Base-by-base conservation (phyloP, 2,888 invertebrate genomes). In the Mantis religiosa region DNA sequence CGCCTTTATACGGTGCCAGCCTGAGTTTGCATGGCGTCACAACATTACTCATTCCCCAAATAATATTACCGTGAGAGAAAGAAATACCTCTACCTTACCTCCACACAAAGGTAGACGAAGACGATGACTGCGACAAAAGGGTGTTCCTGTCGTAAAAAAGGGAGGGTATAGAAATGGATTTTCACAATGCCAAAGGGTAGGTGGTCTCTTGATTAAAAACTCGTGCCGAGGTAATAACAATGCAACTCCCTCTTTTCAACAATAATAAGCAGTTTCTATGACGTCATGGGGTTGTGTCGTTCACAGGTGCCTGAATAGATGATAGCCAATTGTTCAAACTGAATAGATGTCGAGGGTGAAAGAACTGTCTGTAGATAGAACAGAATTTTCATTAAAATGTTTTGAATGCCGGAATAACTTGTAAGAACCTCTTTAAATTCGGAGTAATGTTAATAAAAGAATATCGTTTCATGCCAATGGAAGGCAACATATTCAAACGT, bases 1-100 rank as follows among this genome's bases (percentile, higher is more conserved):
- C 15, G 20, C 54, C 54, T 25, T 25, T 71, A 71, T 25, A 15
- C 20, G 20, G 25, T 25, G 25, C 54, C 54, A 71, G 20, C 54
- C 20, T 28, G 28, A 34, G 87, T 87, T 89, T 84, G 89, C 89
- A 89, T 89, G 89, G 87, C 84, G 81, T 87, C 89, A 30, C 30
- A n/a, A 89, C 87, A 89, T 89, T 89, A 89, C 83, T 89, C 89
- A 89, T 89, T 89, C 84, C 47, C 85, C 85, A 85, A 88, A 86
- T 89, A 87, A 89, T 82, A 89, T 89, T 87, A 89, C 84, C 47
- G 41, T 30, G 84, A 71, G 25, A 71, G 54, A 41, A 41, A 82
- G 83, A 89, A 89, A 86, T 86, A 28, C 71, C 89, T 30, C 30
- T 82, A 71, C 34, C 54, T 47, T 85, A 27, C 27, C 34, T 41